Evolutionary conservation across 2,797 vertebrate genomes (phyloP), one percentile per base, ranked within the genome.

Genomic region (Heliangelus exortis): DNA sequence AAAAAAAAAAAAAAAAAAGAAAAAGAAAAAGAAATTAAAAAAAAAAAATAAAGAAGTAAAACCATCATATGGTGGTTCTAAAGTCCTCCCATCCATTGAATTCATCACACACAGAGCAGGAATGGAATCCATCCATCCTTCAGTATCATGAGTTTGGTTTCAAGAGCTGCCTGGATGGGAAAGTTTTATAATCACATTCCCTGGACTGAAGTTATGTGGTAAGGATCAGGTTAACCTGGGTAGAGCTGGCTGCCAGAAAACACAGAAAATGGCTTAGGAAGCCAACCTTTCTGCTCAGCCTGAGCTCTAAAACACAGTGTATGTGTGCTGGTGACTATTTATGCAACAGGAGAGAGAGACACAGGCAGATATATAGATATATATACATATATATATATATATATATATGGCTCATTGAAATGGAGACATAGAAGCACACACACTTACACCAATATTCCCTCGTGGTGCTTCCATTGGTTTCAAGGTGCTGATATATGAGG

Each of bases 191-290:
- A 95, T 95, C 89, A 45, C 90, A 93, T 96, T 94, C 94, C 93
- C 95, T 96, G 94, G 95, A 80, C 90, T 61, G 89, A 20, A 83
- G 51, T 87, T 95, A 58, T 94, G 95, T 85, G 95, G 95, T 95
- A 85, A 95, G 91, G 89, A 92, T 96, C 95, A 96, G 93, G 93
- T 96, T 96, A 96, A 96, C 92, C 93, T 93, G 82, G 75, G 62
- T 54, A 51, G 33, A 15, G 28, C 57, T 11, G 58, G 33, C 84
- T 95, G 94, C 95, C 96, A 96, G 95, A 84, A 85, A 93, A 95
- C 90, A 95, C 96, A 91, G 95, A 96, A 96, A 96, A 94, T 83
- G 62, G 81, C 39, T 77, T 11, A 43, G 69, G 84, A 93, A 93
- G 96, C 96, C 96, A 96, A 84, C 48, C 34, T 41, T 80, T 92